A percentile compares a stretch with the other conserved stretches of the same genome.
Evolutionary conservation across 2,888 invertebrate species (phyloP).

Genomic region (Drosophila pseudotalamancana): DNA sequence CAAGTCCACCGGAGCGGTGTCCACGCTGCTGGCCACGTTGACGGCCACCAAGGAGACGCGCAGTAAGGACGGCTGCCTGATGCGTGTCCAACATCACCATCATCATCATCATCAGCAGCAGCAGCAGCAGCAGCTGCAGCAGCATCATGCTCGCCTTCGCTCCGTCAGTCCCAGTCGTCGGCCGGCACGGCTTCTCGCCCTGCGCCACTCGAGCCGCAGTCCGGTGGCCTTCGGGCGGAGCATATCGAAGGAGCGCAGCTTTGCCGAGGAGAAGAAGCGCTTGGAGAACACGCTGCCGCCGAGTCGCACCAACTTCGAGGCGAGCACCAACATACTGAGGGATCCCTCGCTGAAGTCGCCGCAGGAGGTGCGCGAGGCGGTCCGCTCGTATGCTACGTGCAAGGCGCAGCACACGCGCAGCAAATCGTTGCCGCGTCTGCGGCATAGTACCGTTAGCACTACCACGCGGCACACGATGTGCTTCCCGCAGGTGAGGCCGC

Average conservation of each 20-base stretch:
- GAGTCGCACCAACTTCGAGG: conserved; percentile 81
- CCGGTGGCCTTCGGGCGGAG: conserved; percentile 84
- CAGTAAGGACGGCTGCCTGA: conserved; percentile 53
- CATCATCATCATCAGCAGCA: conserved; percentile 67
- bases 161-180: conserved; percentile 81
- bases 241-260: conserved; percentile 86
- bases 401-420: conserved; percentile 78
- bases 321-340: conserved; percentile 83
- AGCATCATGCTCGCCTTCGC: conserved; percentile 68
- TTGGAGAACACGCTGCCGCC: conserved; percentile 84
- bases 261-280: conserved; percentile 86
- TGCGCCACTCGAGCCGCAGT: conserved; percentile 83
- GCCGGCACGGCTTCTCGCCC: conserved; percentile 60
- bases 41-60: conserved; percentile 67
- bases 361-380: conserved; percentile 86
- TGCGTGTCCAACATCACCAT: conserved; percentile 73
- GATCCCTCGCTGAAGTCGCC: conserved; percentile 87
- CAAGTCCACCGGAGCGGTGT: conserved; percentile 82
- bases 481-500: conserved; percentile 64
- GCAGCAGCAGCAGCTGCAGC: conserved; percentile 69
- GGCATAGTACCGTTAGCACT: conserved; percentile 67
- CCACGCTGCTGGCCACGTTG: conserved; percentile 65
- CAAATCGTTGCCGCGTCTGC: conserved; percentile 82
- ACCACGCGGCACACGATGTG: conserved; percentile 76
- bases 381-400: conserved; percentile 83